phyloP scores from a whole-genome alignment of 2,797 vertebrate genomes.

The Bufotes viridis region DNA sequence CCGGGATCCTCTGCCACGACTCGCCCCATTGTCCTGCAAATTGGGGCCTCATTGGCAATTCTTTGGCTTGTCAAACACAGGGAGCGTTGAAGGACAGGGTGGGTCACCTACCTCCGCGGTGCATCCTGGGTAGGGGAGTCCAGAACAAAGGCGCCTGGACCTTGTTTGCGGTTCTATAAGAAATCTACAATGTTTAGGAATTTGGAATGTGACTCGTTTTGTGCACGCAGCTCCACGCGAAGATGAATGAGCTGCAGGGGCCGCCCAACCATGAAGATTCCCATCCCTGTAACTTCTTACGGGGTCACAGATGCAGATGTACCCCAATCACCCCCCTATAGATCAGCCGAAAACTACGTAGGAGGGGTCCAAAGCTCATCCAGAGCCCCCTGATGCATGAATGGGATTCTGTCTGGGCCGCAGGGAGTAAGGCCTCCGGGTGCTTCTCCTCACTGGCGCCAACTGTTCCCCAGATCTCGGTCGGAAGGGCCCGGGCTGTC shows the following conservation, averaged over 20 bases:
- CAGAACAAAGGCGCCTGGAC: conserved; percentile 54
- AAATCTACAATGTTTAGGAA: not conserved
- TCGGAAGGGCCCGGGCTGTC: too few relatives aligned
- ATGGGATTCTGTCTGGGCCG: not conserved
- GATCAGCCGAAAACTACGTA: not conserved
- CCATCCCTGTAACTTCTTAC: not conserved
- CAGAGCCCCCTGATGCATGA: not conserved
- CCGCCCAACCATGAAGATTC: not conserved
- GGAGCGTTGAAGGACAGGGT: conserved; percentile 79
- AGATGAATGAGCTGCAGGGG: not conserved
- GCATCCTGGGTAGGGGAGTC: conserved; percentile 67
- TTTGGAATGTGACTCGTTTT: not conserved
- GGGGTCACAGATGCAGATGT: not conserved
- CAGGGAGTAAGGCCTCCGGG: too few relatives aligned
- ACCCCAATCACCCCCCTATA: not conserved
- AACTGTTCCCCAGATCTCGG: too few relatives aligned
- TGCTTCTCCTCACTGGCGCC: too few relatives aligned
- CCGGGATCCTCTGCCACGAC: conserved; percentile 79
- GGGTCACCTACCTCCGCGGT: conserved; percentile 73
- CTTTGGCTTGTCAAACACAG: conserved; percentile 84
- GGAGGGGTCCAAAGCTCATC: not conserved
- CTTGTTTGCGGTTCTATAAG: not conserved
- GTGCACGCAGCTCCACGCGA: not conserved
- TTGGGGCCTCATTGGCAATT: conserved; percentile 80
- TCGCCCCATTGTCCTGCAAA: conserved; percentile 83